Percentiles rank a stretch among this genome's conserved stretches.
phyloP scores from a whole-genome alignment of 2,113 vertebrate genomes.

The Cacatua alba region DNA sequence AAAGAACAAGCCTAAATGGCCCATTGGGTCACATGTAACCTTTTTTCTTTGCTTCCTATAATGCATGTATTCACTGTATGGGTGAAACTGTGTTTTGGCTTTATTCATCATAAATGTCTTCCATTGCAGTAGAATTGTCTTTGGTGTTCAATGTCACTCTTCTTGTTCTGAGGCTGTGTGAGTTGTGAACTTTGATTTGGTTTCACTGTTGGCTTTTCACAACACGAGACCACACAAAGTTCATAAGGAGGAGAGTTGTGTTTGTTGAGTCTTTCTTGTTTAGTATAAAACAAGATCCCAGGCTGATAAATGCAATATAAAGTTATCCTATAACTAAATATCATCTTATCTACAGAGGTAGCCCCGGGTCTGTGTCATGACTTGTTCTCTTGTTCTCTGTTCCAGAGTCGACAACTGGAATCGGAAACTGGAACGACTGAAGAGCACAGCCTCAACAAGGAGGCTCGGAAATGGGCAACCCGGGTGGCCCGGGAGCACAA shows the following conservation, averaged over 20 bases:
- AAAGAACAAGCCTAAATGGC: not conserved
- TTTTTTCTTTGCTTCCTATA: not conserved
- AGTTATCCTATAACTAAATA: not conserved
- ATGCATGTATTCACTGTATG: not conserved
- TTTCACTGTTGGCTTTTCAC: not conserved
- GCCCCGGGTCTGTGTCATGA: rapidly evolving
- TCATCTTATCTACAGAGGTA: not conserved
- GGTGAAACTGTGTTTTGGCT: not conserved
- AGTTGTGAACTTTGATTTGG: not conserved
- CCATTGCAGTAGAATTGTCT: not conserved
- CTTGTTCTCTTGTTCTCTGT: not conserved
- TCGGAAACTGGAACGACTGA: conserved; percentile 94
- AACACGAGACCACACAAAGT: not conserved
- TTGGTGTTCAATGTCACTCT: not conserved
- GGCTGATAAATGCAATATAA: rapidly evolving
- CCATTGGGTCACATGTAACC: not conserved
- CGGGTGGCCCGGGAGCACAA: conserved; percentile 95
- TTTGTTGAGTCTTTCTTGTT: not conserved
- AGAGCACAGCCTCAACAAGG: conserved; percentile 98
- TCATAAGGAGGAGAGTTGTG: not conserved
- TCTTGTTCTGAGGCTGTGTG: not conserved
- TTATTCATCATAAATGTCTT: no score
- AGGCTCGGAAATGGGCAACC: conserved; percentile 96
- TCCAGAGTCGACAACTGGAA: conserved; percentile 93
- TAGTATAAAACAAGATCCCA: not conserved